Evolutionary conservation across 2,113 vertebrate species (phyloP), one percentile per base, ranked within the genome.

Genomic region (Brienomyrus longianalis): DNA sequence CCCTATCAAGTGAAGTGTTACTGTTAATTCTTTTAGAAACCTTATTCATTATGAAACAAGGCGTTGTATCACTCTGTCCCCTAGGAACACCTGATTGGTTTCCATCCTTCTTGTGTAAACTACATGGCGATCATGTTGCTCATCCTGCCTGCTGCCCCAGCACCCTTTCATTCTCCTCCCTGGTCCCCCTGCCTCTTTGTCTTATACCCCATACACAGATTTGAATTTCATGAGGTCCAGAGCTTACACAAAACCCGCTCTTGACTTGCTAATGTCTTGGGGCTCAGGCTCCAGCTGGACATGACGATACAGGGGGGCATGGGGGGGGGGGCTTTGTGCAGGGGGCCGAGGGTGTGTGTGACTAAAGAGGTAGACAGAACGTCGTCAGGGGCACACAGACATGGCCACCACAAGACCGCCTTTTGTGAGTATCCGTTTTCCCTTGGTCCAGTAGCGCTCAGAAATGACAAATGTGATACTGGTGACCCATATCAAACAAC

Each of bases 361-460:
- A 90, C 70, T 86, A 91, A 88, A 43, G 89, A 86, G 54, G 19
- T 43, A 80, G 54, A 27, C 80, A 70, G n/a, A 51, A 31, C 8
- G 83, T 83, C 91, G 88, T 91, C 91, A 89, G 39, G 45, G n/a
- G 27, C 54, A 19, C 15, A 15, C n/a, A 48, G 70, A 23, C 88
- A 91, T 93, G 92, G 92, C 93, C 91, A 89, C 92, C 86, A 92
- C 95, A 92, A 96, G 95, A 92, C 93, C 95, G 83, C 93, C 94
- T 89, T 95, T 96, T 94, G 95, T 96, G 93, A 96, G 95, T 96
- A 95, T 93, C 91, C 90, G 93, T 93, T 92, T 80, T 70, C 56
- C 87, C 56, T 31, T 17, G 11, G 88, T 77, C 13, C 17, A 11
- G 10, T 88, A 35, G 52, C 3, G 56, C 54, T 59, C 62, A 31